Conservation (phyloP, 1,140 invertebrate genomes). For the Bombus vancouverensis region DNA sequence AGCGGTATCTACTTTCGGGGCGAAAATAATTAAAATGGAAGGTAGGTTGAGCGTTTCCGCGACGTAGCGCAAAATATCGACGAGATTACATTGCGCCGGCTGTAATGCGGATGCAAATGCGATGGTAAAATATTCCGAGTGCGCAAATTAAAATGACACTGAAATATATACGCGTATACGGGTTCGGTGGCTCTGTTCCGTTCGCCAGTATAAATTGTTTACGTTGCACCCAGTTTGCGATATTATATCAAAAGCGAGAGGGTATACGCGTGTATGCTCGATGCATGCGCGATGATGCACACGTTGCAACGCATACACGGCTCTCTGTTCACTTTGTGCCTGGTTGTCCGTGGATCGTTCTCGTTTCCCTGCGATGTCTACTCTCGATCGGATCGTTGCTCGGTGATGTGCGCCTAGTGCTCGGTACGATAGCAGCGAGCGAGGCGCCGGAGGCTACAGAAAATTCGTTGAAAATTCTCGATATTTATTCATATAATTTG, state of each 20-base stretch:
- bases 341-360: slow-evolving; percentile 29
- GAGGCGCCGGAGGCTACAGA: slow-evolving; percentile 60
- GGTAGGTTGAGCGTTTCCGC: slow-evolving; percentile 67
- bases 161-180: slow-evolving; percentile 77
- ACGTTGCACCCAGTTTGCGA: slow-evolving; percentile 71
- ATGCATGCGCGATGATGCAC: slow-evolving; percentile 49
- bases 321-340: slow-evolving; percentile 43
- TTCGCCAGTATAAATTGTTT: slow-evolving; percentile 77
- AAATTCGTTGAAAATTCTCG: slow-evolving; percentile 76
- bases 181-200: slow-evolving; percentile 30
- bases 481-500: slow-evolving; percentile 80
- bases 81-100: slow-evolving; percentile 79
- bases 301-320: slow-evolving; percentile 7
- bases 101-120: slow-evolving; percentile 81
- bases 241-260: slow-evolving; percentile 72
- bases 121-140: slow-evolving; percentile 81
- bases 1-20: slow-evolving; percentile 70
- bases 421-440: slow-evolving; percentile 40
- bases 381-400: slow-evolving; percentile 57
- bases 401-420: background rate
- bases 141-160: slow-evolving; percentile 81
- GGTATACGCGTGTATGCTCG: slow-evolving; percentile 24
- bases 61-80: slow-evolving; percentile 79
- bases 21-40: slow-evolving; percentile 80
- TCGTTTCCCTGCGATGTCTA: slow-evolving; percentile 55